Conservation (phyloP, 2,797 vertebrate genomes). For the Anolis apletophallus region DNA sequence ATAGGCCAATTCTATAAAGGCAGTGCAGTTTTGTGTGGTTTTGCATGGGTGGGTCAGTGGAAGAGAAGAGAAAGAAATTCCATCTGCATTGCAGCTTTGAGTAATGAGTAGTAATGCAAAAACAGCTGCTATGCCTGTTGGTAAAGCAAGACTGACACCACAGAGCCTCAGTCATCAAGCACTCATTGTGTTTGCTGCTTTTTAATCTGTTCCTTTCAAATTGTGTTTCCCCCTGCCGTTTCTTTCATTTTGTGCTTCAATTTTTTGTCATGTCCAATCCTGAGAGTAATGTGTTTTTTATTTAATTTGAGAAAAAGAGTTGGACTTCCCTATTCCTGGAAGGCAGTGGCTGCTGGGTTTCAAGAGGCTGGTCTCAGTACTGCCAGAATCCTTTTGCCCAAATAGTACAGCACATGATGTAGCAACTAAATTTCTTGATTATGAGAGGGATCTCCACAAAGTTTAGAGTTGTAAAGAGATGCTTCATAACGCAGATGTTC, state of each 20-base stretch:
- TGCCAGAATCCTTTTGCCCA: background rate
- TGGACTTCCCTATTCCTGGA: conserved; percentile 32
- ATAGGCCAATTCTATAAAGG: conserved; percentile 21
- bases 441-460: background rate
- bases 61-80: conserved; percentile 64
- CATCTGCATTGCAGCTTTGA: conserved; percentile 67
- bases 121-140: conserved; percentile 45
- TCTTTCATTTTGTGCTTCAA: background rate
- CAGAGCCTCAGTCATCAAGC: conserved; percentile 6
- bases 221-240: background rate
- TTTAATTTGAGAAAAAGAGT: conserved; percentile 40
- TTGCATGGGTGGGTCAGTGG: conserved; percentile 34
- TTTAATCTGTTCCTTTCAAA: conserved; percentile 34
- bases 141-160: conserved; percentile 47
- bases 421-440: accelerated
- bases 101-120: conserved; percentile 56
- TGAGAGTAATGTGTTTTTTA: conserved; percentile 44
- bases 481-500: background rate
- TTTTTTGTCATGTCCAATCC: conserved; percentile 41
- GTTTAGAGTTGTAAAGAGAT: background rate
- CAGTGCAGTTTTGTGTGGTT: conserved; percentile 57
- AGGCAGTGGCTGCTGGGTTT: conserved; percentile 23
- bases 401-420: background rate
- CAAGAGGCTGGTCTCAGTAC: accelerated
- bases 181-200: conserved; percentile 8